Evolutionary conservation across 1,140 invertebrate genomes (phyloP), one percentile per base, ranked within the genome.

Genomic region (Drosophila trapezifrons): DNA sequence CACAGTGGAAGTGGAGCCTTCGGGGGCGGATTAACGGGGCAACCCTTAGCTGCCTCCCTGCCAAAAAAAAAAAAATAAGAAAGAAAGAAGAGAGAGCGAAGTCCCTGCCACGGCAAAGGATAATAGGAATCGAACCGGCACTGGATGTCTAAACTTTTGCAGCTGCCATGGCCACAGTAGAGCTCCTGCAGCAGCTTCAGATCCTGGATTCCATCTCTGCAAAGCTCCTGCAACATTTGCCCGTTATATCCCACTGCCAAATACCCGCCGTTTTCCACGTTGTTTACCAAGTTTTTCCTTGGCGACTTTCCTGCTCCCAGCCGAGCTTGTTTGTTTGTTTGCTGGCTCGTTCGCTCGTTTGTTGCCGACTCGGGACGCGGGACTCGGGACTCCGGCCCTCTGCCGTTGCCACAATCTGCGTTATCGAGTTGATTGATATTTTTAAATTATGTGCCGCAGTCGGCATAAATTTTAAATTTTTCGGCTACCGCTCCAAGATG

Each of bases 391-490:
- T 20, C 17, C 0, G 8, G 20, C 9, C 32, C 38, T 6, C 55
- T 47, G 25, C 18, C 43, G 52, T 37, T 51, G 71, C 45, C 56
- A 89, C 67, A 83, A 77, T 77, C 84, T 80, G 72, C 84, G 84
- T 84, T 87, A 87, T 89, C 84, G 84, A 89, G 85, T 87, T 87
- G 84, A 87, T 87, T 87, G 84, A 87, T 87, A 87, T 87, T 87
- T 89, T 89, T 84, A 87, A 87, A 87, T 87, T 84, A 89, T 87
- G 84, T 87, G 76, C 84, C 80, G 80, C 84, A 89, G 84, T 89
- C 64, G 83, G 84, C 84, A 87, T 89, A 87, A 87, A 87, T 87
- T 87, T 87, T 62, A 87, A 59, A 87, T 65, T 86, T 82, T 86
- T 82, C 60, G 54, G 52, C 74, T 64, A 35, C 64, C 42, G 65